These are phyloP conservation scores for Caenorhabditis briggsae DNA, from an alignment of 1,140 invertebrate species.

Conservation along the genomic window DNA sequence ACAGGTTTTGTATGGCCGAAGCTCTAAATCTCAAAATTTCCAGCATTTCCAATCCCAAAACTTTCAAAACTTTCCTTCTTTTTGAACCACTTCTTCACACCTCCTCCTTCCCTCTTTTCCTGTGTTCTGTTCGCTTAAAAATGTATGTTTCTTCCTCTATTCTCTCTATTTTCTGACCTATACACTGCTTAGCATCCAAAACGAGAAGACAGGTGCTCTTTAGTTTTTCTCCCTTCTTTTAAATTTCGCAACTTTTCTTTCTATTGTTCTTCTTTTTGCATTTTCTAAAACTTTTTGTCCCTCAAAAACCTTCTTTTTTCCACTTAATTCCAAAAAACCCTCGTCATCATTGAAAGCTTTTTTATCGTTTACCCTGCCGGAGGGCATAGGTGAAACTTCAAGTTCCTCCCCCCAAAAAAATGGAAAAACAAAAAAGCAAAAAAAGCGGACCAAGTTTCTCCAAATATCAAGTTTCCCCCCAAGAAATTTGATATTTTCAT, in stretches of 20 bases:
- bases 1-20: no score
- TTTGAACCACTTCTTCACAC: background rate
- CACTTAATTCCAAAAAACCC: background rate
- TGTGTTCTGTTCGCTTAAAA: conserved; percentile 31
- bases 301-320: background rate
- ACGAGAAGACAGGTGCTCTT: background rate
- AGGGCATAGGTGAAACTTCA: background rate
- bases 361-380: background rate
- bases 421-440: background rate
- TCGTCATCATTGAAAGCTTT: conserved; percentile 3
- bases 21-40: no score
- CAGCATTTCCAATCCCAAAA: no score
- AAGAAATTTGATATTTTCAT: conserved; percentile 28
- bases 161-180: background rate
- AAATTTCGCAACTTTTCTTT: background rate
- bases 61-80: background rate
- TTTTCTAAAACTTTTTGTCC: background rate
- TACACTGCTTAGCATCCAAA: background rate
- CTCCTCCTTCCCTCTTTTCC: background rate
- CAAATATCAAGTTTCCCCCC: background rate
- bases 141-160: background rate
- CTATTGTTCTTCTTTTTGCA: background rate
- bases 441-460: background rate
- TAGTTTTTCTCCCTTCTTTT: background rate
- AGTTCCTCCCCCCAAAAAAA: background rate